Percentiles rank a stretch among this genome's conserved stretches.
Evolutionary conservation across 2,113 vertebrate species (phyloP).

Genomic region (Amphiprion ocellaris): DNA sequence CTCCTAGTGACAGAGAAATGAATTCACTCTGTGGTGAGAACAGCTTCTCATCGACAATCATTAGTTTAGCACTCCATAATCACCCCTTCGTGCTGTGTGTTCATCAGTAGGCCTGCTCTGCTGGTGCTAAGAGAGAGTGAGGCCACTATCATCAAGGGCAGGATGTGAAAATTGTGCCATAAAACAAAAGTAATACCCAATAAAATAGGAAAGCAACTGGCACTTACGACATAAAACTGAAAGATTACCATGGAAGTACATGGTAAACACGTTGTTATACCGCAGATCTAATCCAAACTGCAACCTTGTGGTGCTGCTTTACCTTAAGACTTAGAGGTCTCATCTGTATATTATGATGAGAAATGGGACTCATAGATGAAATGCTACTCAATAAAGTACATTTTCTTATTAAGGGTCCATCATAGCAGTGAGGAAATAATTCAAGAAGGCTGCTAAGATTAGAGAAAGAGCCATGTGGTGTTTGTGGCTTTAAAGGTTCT

Average conservation of each 20-base stretch:
- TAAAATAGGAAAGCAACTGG: constrained; percentile 82
- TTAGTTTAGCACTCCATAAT: constrained; percentile 83
- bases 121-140: constrained; percentile 69
- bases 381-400: constrained; percentile 68
- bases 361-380: constrained; percentile 61
- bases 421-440: constrained; percentile 60
- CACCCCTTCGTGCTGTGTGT: constrained; percentile 73
- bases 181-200: constrained; percentile 86
- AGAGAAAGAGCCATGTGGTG: constrained; percentile 64
- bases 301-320: constrained; percentile 74
- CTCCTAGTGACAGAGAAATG: constrained; percentile 78
- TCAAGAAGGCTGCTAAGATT: constrained; percentile 65
- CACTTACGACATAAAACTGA: constrained; percentile 82
- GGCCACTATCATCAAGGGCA: constrained; percentile 79
- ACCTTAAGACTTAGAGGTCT: constrained; percentile 58
- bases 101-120: constrained; percentile 68
- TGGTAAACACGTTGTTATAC: constrained; percentile 82
- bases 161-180: constrained; percentile 83
- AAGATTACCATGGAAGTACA: constrained; percentile 73
- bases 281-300: constrained; percentile 74
- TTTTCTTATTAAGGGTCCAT: constrained; percentile 68
- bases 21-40: constrained; percentile 75
- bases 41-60: constrained; percentile 79
- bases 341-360: constrained; percentile 74
- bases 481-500: constrained; percentile 75